These are phyloP conservation scores for Meloidogyne hapla DNA, from an alignment of 1,140 invertebrate genomes.

Conservation along the genomic window DNA sequence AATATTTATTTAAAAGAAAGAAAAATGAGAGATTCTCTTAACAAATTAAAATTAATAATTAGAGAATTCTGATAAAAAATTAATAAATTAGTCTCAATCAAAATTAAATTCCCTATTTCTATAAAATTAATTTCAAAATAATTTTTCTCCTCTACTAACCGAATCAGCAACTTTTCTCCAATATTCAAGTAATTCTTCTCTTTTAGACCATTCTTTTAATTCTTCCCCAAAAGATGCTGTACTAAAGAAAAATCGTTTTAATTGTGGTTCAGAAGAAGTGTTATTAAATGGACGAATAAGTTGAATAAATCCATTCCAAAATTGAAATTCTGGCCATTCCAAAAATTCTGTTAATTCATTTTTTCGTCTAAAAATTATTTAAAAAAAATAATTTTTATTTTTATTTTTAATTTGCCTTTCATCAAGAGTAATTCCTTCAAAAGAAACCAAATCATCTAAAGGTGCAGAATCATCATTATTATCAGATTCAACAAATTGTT, in stretches of 20 bases:
- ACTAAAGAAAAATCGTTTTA: constrained; percentile 57
- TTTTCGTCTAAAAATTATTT: constrained; percentile 31
- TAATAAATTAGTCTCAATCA: too few relatives aligned
- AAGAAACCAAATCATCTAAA: constrained; percentile 44
- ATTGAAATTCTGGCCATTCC: constrained; percentile 63
- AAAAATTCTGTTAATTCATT: constrained; percentile 58
- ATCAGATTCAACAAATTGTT: constrained; percentile 53
- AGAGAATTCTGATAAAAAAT: too few relatives aligned
- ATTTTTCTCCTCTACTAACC: too few relatives aligned
- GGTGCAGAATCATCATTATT: constrained; percentile 48
- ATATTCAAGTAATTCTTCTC: constrained; percentile 52
- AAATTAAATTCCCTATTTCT: too few relatives aligned
- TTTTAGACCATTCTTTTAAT: constrained; percentile 58
- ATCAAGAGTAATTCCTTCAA: constrained; percentile 34
- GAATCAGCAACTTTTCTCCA: constrained; percentile 60
- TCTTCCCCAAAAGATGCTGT: constrained; percentile 59
- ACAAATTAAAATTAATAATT: too few relatives aligned
- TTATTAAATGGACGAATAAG: neutral
- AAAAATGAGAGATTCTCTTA: neutral
- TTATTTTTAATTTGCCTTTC: constrained; percentile 32
- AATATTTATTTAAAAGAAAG: neutral
- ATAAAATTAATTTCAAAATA: too few relatives aligned
- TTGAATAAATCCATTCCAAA: constrained; percentile 61
- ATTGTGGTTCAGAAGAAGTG: constrained; percentile 4
- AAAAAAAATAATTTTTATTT: too few relatives aligned